phyloP scores from a whole-genome alignment of 2,888 invertebrate genomes.

The Drosophila subsilvestris region DNA sequence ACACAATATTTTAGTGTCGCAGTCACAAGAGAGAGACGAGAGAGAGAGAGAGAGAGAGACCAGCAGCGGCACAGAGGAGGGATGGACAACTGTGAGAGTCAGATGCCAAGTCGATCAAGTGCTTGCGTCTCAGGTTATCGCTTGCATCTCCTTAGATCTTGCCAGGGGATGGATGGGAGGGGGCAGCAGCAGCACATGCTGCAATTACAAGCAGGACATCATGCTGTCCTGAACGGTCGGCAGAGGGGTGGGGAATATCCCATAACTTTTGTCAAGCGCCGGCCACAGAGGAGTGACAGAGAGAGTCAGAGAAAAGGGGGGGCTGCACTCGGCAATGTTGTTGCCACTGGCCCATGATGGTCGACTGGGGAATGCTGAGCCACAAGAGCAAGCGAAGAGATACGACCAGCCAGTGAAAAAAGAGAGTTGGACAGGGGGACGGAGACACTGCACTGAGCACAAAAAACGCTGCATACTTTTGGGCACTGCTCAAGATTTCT shows the following conservation, averaged over 20 bases:
- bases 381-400: slow-evolving; percentile 1
- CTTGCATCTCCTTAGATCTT: neutral
- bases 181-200: neutral
- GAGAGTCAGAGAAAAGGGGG: neutral
- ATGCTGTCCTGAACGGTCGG: slow-evolving; percentile 5
- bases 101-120: neutral
- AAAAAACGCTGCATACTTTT: neutral
- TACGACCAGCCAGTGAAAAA: neutral
- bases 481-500: neutral
- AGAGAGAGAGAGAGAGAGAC: too few relatives aligned
- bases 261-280: slow-evolving; percentile 45
- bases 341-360: slow-evolving; percentile 25
- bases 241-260: slow-evolving; percentile 5
- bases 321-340: slow-evolving; percentile 45
- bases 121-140: neutral
- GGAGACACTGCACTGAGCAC: slow-evolving; percentile 8
- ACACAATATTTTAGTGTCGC: slow-evolving; percentile 70
- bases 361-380: slow-evolving; percentile 42
- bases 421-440: neutral
- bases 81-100: neutral
- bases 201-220: slow-evolving; percentile 23
- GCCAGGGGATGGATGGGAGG: neutral
- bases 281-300: slow-evolving; percentile 10
- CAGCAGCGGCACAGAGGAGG: neutral
- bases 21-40: slow-evolving; percentile 6